Conservation (phyloP, 2,797 vertebrate genomes). For the Sebastiscus tertius region DNA sequence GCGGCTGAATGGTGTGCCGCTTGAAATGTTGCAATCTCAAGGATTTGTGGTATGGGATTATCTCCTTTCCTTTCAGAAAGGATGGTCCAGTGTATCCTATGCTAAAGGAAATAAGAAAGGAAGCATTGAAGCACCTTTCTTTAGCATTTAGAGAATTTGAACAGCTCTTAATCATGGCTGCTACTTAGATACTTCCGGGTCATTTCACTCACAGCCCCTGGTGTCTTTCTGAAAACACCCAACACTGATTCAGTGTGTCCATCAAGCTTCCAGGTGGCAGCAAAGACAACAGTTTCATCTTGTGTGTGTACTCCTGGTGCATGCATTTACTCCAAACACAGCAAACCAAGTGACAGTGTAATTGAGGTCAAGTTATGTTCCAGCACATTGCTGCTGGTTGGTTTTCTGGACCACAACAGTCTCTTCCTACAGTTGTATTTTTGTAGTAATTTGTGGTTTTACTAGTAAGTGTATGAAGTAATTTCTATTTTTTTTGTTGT, state of each 20-base stretch:
- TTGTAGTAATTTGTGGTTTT: not conserved
- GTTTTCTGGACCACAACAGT: not conserved
- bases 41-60: too few species aligned
- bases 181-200: too few species aligned
- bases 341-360: not conserved
- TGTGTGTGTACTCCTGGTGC: not conserved
- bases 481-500: not conserved
- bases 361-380: not conserved
- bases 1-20: too few species aligned
- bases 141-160: too few species aligned
- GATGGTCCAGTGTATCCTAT: too few species aligned
- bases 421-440: not conserved
- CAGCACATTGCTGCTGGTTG: not conserved
- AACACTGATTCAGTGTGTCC: not conserved
- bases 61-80: too few species aligned
- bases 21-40: too few species aligned
- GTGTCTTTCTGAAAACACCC: not conserved
- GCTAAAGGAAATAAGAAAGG: too few species aligned
- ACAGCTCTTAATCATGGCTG: too few species aligned
- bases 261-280: slow-evolving; percentile 9
- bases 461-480: too few species aligned
- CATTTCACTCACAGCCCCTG: too few species aligned
- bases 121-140: too few species aligned
- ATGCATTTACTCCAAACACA: not conserved
- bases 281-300: not conserved